These are phyloP conservation scores for Bolinopsis microptera DNA, from an alignment of 37 sponge, comb jelly and placozoan genomes.

Conservation along the genomic window DNA sequence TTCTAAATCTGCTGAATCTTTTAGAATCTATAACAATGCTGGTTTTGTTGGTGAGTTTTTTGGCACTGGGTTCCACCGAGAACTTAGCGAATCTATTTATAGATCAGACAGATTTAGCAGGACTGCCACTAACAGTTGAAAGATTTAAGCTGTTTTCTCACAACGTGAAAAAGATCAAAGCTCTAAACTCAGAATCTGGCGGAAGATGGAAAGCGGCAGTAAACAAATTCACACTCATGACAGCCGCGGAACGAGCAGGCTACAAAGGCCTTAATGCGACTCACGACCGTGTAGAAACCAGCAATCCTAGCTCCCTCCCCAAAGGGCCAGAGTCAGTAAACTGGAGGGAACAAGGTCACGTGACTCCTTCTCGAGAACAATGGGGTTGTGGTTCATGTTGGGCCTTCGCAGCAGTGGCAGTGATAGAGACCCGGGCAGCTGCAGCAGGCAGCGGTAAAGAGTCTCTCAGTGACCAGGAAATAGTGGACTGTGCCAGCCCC, in stretches of 20 bases:
- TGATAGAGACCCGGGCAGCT: background rate
- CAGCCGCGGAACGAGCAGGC: background rate
- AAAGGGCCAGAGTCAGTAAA: background rate
- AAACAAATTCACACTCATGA: slow-evolving; percentile 14
- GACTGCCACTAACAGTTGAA: background rate
- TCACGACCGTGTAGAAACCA: background rate
- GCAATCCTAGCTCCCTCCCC: background rate
- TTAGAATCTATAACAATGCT: no score
- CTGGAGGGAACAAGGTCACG: background rate
- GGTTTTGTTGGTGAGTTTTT: background rate
- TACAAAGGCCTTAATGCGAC: background rate
- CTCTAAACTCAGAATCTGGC: background rate
- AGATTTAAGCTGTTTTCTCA: slow-evolving; percentile 5
- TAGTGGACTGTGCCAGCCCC: slow-evolving; percentile 15
- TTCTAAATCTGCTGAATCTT: background rate
- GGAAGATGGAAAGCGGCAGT: background rate
- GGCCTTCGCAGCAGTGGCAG: slow-evolving; percentile 11
- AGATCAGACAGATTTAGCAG: background rate
- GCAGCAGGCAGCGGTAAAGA: background rate
- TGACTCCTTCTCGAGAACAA: background rate
- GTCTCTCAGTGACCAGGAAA: slow-evolving; percentile 12
- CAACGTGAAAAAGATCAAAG: background rate
- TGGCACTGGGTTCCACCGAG: background rate
- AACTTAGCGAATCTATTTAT: background rate
- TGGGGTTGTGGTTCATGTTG: slow-evolving; percentile 4